phyloP scores from a whole-genome alignment of 2,888 invertebrate species.

The Xanthia icteritia region DNA sequence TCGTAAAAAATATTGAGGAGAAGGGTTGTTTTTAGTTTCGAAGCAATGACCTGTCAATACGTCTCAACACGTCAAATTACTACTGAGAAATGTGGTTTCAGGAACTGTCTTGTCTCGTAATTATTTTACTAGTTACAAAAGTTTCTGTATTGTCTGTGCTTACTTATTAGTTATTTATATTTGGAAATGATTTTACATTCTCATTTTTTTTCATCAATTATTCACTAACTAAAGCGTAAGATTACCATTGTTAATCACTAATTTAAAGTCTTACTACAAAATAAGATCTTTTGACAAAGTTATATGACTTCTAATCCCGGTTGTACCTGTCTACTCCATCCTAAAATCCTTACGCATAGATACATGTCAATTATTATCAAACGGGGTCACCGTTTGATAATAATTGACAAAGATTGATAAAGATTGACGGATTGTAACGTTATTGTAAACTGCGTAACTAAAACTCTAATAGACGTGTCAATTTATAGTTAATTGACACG shows the following conservation, averaged over 20 bases:
- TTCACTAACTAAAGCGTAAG: not conserved
- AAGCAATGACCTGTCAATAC: constrained; percentile 42
- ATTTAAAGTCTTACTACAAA: not conserved
- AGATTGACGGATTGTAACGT: constrained; percentile 28
- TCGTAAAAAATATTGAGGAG: constrained; percentile 46
- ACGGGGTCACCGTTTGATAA: too few species aligned
- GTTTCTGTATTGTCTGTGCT: not conserved
- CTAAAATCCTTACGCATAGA: not conserved
- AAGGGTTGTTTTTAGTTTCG: constrained; percentile 23
- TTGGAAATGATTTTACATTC: not conserved
- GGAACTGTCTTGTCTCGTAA: constrained; percentile 10
- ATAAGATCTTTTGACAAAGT: not conserved
- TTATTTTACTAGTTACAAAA: not conserved
- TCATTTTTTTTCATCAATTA: not conserved
- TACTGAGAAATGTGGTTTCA: constrained; percentile 10
- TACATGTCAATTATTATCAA: constrained; percentile 15
- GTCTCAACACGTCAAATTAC: constrained; percentile 26
- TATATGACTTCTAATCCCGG: not conserved
- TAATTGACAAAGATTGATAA: too few species aligned
- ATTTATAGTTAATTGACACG: constrained; percentile 20
- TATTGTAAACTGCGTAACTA: constrained; percentile 15
- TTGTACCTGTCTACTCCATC: not conserved
- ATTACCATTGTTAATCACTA: not conserved
- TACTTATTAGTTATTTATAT: not conserved
- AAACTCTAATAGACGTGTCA: too few species aligned